phyloP scores from a whole-genome alignment of 1,140 invertebrate genomes.

The Meloidogyne exigua region DNA sequence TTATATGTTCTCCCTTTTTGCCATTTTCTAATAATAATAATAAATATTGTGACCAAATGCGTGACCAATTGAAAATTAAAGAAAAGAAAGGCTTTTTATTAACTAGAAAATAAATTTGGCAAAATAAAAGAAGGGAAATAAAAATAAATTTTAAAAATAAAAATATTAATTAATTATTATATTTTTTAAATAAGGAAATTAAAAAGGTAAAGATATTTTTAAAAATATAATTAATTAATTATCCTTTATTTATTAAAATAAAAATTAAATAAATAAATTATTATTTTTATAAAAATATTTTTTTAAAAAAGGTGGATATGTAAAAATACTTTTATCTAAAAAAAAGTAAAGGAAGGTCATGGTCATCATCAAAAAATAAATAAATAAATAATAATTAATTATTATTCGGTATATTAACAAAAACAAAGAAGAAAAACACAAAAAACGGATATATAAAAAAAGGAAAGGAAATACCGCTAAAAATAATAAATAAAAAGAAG shows the following conservation, averaged over 20 bases:
- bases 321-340: background rate
- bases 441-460: background rate
- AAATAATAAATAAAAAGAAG: too few species aligned
- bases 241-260: too few species aligned
- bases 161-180: too few species aligned
- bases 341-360: background rate
- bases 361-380: background rate
- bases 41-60: background rate
- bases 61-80: slow-evolving; percentile 3
- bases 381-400: slow-evolving; percentile 1
- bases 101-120: background rate
- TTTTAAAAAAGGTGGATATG: too few species aligned
- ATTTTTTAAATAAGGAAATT: background rate
- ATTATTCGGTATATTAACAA: background rate
- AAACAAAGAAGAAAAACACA: background rate
- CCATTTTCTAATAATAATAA: background rate
- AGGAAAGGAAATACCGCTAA: slow-evolving; percentile 2
- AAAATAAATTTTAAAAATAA: too few species aligned
- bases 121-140: slow-evolving; percentile 2
- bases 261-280: too few species aligned
- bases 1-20: background rate
- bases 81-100: background rate
- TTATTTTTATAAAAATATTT: too few species aligned
- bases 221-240: too few species aligned
- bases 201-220: background rate